phyloP scores from a whole-genome alignment of 2,113 vertebrate species.

The Nycticebus coucang region DNA sequence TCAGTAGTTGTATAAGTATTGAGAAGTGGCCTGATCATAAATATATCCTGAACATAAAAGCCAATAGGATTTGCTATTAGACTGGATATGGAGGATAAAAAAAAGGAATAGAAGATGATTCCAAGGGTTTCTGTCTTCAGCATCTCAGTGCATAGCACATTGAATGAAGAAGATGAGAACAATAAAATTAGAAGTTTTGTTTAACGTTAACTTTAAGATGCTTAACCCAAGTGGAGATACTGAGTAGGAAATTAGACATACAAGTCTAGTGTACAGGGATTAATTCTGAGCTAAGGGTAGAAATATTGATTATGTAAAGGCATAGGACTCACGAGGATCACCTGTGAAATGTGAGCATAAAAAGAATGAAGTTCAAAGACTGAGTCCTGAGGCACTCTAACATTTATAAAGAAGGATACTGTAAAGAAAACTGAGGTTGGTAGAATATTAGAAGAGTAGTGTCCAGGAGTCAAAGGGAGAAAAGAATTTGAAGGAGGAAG shows the following conservation, averaged over 20 bases:
- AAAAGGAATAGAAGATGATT: constrained; percentile 3
- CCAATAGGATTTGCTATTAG: neutral
- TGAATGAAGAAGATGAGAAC: neutral
- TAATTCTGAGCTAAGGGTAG: neutral
- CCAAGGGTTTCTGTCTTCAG: constrained; percentile 6
- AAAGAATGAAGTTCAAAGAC: constrained; percentile 1
- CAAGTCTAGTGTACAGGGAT: neutral
- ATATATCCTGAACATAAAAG: constrained; percentile 1
- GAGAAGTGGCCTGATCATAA: constrained; percentile 8
- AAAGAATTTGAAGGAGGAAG: neutral
- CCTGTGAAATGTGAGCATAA: neutral
- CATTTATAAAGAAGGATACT: neutral
- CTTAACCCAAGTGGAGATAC: neutral
- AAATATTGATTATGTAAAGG: neutral
- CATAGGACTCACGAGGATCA: neutral
- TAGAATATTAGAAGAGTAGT: neutral
- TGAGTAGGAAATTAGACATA: neutral
- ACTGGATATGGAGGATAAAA: neutral
- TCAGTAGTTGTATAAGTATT: neutral
- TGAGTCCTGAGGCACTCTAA: neutral
- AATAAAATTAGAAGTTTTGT: constrained; percentile 20
- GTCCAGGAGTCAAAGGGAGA: neutral
- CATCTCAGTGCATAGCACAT: neutral
- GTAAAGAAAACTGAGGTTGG: neutral
- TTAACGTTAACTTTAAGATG: constrained; percentile 32